Conservation (phyloP, 1,140 invertebrate genomes). For the Camponotus pennsylvanicus region DNA sequence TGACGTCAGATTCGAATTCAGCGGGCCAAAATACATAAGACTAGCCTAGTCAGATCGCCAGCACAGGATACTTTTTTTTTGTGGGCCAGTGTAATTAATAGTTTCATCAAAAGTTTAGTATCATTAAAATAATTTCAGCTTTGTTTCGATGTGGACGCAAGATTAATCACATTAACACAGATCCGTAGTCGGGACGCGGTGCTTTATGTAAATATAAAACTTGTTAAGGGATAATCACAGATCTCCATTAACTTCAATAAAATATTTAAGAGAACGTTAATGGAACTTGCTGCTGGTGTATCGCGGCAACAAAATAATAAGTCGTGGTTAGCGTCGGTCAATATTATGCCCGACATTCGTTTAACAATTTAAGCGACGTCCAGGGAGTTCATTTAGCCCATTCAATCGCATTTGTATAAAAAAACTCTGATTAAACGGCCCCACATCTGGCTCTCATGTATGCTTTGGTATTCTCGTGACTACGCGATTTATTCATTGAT, state of each 20-base stretch:
- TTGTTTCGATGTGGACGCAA: background rate
- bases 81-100: constrained; percentile 13
- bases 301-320: constrained; percentile 63
- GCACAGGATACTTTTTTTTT: too few relatives aligned
- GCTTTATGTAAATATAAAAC: constrained; percentile 49
- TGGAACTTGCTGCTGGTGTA: constrained; percentile 20
- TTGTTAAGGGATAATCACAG: constrained; percentile 59
- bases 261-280: constrained; percentile 48
- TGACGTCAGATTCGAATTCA: too few relatives aligned
- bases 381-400: constrained; percentile 22
- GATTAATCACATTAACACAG: constrained; percentile 42
- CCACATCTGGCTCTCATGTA: background rate
- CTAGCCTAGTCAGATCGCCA: too few relatives aligned
- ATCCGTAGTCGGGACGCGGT: background rate
- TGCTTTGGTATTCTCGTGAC: background rate
- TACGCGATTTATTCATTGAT: constrained; percentile 54
- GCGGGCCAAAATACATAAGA: too few relatives aligned
- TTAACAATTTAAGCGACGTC: constrained; percentile 57
- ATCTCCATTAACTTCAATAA: constrained; percentile 57
- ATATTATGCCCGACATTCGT: constrained; percentile 52
- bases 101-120: constrained; percentile 45
- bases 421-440: constrained; percentile 52
- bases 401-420: constrained; percentile 40
- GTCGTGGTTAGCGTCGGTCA: constrained; percentile 28
- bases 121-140: background rate